Evolutionary conservation across 35 echinoderm and acorn worm species (phyloP), one percentile per base, ranked within the genome.

Genomic region (Acanthaster planci): DNA sequence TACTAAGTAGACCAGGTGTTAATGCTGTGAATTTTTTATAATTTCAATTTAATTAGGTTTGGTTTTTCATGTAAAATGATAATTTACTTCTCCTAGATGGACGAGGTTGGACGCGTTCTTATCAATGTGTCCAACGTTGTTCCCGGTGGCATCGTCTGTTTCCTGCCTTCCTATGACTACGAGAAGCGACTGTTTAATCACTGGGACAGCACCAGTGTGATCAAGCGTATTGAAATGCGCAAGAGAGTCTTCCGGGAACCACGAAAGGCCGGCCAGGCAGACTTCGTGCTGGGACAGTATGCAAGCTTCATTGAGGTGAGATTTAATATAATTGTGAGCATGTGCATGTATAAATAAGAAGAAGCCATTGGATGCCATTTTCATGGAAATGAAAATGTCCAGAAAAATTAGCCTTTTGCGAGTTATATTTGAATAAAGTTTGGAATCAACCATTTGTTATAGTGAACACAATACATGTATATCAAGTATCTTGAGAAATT

Each of bases 131-230:
- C 88, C 59, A 99, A 87, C 40, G 89, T 99, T 9, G 82, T 94
- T 30, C 96, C 96, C 21, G 96, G 92, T 55, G 96, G 96, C 5
- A 79, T 99, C n/a, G 96, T 99, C 1, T 90, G 92, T 77, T 99
- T 99, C 88, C 91, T 99, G 38, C 96, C 96, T 38, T 99, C 96
- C 7, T 99, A 99, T 52, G 96, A 99, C 78, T 99, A 99, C 55
- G 96, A 93, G 84, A 89, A 91, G 35, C 54, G 81, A 18, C 86
- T 99, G 47, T 88, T 89, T 77, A 84, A 54, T 37, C 54, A 99
- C 60, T 99, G 96, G 96, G 88, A 89, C 18, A 90, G 87, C 36
- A 84, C 86, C 5, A 92, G 96, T 0, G 88, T 94, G 10, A 89
- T 99, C 34, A 56, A 85, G 1, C 87, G 92, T 52, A 85, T 99